Evolutionary conservation across 2,113 vertebrate genomes (phyloP), one percentile per base, ranked within the genome.

Genomic region (Phaethon lepturus): DNA sequence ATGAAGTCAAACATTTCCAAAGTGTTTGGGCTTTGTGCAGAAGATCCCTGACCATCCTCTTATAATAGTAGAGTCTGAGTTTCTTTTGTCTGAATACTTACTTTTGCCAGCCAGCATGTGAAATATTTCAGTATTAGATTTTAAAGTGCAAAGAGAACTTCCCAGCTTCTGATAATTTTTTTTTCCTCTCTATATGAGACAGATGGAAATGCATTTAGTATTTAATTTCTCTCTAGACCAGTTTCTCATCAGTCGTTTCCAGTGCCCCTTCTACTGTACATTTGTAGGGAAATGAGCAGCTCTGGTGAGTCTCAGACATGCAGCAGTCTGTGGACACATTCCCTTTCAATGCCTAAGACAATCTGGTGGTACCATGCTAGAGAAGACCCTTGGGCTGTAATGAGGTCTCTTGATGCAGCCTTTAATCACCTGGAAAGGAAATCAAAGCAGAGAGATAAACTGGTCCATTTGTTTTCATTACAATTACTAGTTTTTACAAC

Each of bases 391-490:
- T 50, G 45, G 35, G 62, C 56, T 95, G 10, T 79, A 85, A 15
- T 42, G 66, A 93, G 26, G 40, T 77, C 69, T 88, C 87, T 67
- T 87, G 24, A 29, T 81, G 45, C 69, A 85, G 58, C 33, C 81
- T 85, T 93, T 96, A 93, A 96, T 96, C 81, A 90, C 71, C 81
- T 59, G 81, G 84, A 93, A 90, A 81, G 82, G n/a, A 96, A 97
- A 97, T 95, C 93, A 95, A 93, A 93, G 64, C 49, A 56, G 44
- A 86, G 66, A 84, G 18, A 96, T 92, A 94, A 98, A 95, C 64
- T 2, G 58, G 75, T 77, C 91, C 89, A 71, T 97, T 97, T 95
- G 63, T 95, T 97, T 97, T 96, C 91, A 95, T 97, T 95, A 93
- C 92, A 86, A 62, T 97, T 95, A 92, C 90, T 96, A 80, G 26